Conservation (phyloP, 2,888 invertebrate species). For the Muschampia plurimacula region DNA sequence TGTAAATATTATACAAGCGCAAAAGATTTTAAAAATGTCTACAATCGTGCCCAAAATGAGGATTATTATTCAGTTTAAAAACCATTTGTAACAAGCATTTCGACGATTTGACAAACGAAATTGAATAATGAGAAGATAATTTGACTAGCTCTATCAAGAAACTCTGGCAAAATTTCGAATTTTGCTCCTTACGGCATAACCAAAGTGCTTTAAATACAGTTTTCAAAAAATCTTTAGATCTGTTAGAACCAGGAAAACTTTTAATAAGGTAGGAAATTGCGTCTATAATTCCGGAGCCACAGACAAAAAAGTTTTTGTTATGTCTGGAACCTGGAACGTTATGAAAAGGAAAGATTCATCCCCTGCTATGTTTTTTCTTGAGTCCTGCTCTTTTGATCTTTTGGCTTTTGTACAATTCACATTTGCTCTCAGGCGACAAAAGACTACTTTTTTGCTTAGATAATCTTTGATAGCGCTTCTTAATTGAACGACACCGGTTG, state of each 20-base stretch:
- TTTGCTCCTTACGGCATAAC: not conserved
- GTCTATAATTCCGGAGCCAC: slow-evolving; percentile 21
- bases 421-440: not conserved
- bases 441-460: no score
- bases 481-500: not conserved
- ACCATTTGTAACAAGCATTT: slow-evolving; percentile 51
- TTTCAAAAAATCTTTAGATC: slow-evolving; percentile 9
- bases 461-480: not conserved
- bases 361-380: no score
- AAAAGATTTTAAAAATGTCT: not conserved
- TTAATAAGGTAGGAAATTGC: slow-evolving; percentile 33
- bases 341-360: slow-evolving; percentile 31
- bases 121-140: slow-evolving; percentile 39
- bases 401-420: not conserved
- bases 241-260: slow-evolving; percentile 29
- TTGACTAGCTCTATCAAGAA: not conserved
- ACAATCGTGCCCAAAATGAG: not conserved
- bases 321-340: slow-evolving; percentile 32
- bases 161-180: not conserved
- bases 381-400: slow-evolving; percentile 11
- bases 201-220: slow-evolving; percentile 14
- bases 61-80: slow-evolving; percentile 58
- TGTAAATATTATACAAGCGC: not conserved
- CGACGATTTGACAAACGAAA: slow-evolving; percentile 39
- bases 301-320: slow-evolving; percentile 36